These are phyloP conservation scores for Lepetodrilus schrolli DNA, from an alignment of 2,888 invertebrate genomes.

Conservation along the genomic window DNA sequence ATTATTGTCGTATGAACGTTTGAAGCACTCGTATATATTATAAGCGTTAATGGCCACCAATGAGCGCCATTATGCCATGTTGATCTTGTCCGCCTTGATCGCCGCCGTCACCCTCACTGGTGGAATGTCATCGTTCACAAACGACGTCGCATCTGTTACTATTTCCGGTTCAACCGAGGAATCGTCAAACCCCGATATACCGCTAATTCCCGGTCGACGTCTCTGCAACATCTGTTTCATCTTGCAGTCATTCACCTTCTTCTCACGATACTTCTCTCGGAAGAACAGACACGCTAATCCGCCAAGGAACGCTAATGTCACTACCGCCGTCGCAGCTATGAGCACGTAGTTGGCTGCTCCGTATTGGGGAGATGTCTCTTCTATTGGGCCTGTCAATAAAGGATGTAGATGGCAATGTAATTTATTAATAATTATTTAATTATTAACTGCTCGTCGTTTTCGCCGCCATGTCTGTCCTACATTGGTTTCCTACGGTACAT, in stretches of 20 bases:
- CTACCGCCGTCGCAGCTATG: not conserved
- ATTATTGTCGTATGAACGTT: too few relatives aligned
- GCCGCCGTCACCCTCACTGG: too few relatives aligned
- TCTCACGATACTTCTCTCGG: not conserved
- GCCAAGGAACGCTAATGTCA: not conserved
- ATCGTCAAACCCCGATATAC: conserved; percentile 13
- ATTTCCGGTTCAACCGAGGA: not conserved
- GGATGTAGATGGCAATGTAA: too few relatives aligned
- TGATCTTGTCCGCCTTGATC: too few relatives aligned
- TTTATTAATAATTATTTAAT: too few relatives aligned
- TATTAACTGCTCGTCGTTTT: too few relatives aligned
- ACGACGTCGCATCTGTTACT: not conserved
- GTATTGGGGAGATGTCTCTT: not conserved
- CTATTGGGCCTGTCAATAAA: not conserved
- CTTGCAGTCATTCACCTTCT: not conserved
- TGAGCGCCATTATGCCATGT: too few relatives aligned
- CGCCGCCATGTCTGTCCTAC: too few relatives aligned
- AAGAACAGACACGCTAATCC: conserved; percentile 7
- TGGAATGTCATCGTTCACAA: too few relatives aligned
- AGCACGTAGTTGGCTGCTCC: conserved; percentile 21
- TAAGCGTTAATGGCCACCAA: too few relatives aligned
- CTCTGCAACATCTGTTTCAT: conserved; percentile 24
- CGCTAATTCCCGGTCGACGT: conserved; percentile 17
- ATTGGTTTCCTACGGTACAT: too few relatives aligned
- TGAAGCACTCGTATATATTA: too few relatives aligned